These are phyloP conservation scores for Cataglyphis cursor DNA, from an alignment of 2,888 invertebrate genomes.

Conservation along the genomic window DNA sequence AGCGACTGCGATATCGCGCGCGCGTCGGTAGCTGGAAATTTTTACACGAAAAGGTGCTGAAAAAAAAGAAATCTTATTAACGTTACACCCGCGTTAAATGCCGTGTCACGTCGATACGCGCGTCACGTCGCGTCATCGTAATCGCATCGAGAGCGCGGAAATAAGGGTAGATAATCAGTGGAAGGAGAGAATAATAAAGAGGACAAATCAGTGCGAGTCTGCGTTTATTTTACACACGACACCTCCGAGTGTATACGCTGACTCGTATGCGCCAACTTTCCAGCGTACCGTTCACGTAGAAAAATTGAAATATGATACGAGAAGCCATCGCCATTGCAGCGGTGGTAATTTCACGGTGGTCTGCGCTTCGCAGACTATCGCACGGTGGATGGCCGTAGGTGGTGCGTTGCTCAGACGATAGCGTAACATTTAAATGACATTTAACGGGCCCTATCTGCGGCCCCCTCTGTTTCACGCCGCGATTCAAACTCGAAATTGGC, in stretches of 20 bases:
- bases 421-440: slow-evolving; percentile 55
- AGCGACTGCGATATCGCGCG: slow-evolving; percentile 38
- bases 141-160: not conserved
- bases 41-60: not conserved
- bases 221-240: slow-evolving; percentile 35
- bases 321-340: slow-evolving; percentile 12
- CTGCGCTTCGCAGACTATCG: slow-evolving; percentile 41
- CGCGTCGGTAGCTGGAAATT: not conserved
- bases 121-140: not conserved
- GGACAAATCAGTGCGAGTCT: not conserved
- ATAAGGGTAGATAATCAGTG: not conserved
- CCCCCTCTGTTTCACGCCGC: slow-evolving; percentile 35
- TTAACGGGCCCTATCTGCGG: slow-evolving; percentile 23
- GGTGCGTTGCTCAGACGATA: not conserved
- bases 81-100: slow-evolving; percentile 8
- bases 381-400: slow-evolving; percentile 14
- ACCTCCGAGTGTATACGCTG: not conserved
- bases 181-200: not conserved
- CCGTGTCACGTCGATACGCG: not conserved
- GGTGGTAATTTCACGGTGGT: slow-evolving; percentile 59
- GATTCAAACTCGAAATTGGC: not conserved
- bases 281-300: slow-evolving; percentile 48
- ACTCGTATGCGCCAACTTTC: slow-evolving; percentile 3
- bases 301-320: slow-evolving; percentile 57
- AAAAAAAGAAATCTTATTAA: slow-evolving; percentile 34